A percentile compares a stretch with the other conserved stretches of the same genome.
These are phyloP conservation scores for Pristionchus maxplancki DNA, from an alignment of 2,888 invertebrate genomes.

Conservation along the genomic window DNA sequence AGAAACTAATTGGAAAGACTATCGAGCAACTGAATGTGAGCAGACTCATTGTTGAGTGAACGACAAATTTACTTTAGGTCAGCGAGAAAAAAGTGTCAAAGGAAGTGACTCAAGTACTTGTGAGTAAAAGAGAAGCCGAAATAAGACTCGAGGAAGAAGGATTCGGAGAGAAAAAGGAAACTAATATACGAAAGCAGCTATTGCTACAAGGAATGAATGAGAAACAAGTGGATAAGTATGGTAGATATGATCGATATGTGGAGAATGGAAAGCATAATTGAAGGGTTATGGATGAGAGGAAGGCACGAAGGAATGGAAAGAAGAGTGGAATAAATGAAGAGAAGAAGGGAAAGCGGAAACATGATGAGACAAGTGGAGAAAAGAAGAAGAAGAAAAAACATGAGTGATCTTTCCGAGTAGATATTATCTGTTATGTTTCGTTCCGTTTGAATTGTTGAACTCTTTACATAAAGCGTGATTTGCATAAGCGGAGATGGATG, in stretches of 20 bases:
- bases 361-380: neutral
- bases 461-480: neutral
- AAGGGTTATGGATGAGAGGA: conserved; percentile 40
- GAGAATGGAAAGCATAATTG: neutral
- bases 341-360: neutral
- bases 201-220: conserved; percentile 82
- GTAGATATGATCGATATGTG: neutral
- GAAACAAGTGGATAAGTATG: conserved; percentile 63
- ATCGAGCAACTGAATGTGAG: conserved; percentile 71
- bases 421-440: neutral
- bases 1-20: conserved; percentile 82
- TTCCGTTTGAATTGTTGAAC: neutral
- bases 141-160: conserved; percentile 80
- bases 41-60: neutral
- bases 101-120: conserved; percentile 91
- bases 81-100: conserved; percentile 88
- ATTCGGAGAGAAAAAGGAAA: conserved; percentile 90
- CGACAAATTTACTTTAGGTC: conserved; percentile 56
- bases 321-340: neutral
- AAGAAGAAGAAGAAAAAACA: neutral
- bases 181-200: conserved; percentile 90
- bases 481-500: no score
- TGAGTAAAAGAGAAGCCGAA: conserved; percentile 93
- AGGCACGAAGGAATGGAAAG: neutral
- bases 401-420: neutral